Conservation (phyloP, 2,797 vertebrate genomes). For the Hyperoplus immaculatus region DNA sequence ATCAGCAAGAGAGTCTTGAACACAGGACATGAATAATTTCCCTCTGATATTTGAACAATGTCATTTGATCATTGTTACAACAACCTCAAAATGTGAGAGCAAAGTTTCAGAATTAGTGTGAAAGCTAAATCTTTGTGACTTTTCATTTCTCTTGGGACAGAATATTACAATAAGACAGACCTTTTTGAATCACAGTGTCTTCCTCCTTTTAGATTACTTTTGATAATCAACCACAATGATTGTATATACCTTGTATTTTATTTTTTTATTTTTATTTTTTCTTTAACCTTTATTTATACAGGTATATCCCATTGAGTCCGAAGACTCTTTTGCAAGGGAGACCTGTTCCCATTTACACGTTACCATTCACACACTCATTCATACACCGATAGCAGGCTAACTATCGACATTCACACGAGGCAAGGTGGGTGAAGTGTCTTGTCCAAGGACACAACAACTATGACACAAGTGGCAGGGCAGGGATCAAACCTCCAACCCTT, state of each 20-base stretch:
- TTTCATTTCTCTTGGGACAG: slow-evolving; percentile 20
- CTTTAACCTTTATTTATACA: too few relatives aligned
- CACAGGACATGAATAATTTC: neutral
- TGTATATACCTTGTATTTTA: too few relatives aligned
- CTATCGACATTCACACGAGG: too few relatives aligned
- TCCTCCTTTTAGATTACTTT: slow-evolving; percentile 9
- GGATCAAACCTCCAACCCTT: neutral
- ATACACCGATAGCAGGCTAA: too few relatives aligned
- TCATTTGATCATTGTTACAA: neutral
- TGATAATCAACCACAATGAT: slow-evolving; percentile 36
- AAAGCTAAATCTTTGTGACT: slow-evolving; percentile 2
- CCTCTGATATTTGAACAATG: neutral
- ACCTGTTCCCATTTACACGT: too few relatives aligned
- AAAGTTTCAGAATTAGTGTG: neutral
- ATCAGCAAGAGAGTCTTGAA: slow-evolving; percentile 7
- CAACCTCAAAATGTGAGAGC: neutral
- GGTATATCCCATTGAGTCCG: too few relatives aligned
- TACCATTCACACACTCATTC: too few relatives aligned
- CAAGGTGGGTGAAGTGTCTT: too few relatives aligned
- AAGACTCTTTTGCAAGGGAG: too few relatives aligned
- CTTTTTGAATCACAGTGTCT: slow-evolving; percentile 1
- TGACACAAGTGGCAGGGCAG: too few relatives aligned
- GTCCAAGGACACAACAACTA: too few relatives aligned
- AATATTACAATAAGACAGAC: neutral
- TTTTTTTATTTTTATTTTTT: too few relatives aligned